These are phyloP conservation scores for Podarcis raffonei DNA, from an alignment of 2,113 vertebrate genomes.

Conservation along the genomic window DNA sequence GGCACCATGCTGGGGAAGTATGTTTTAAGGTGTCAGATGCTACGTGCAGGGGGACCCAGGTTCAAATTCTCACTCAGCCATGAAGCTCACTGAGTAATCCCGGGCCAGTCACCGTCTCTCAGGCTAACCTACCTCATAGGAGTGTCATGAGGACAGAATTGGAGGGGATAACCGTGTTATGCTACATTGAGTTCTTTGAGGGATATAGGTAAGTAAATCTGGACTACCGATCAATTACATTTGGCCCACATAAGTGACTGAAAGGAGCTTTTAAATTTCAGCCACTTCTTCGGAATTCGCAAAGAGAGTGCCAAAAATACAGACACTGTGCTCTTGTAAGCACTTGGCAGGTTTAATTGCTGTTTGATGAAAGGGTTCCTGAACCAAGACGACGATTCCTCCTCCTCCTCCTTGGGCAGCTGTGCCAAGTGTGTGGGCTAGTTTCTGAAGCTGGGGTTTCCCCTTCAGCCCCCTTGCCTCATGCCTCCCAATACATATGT, in stretches of 20 bases:
- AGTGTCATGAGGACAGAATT: neutral
- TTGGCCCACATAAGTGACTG: neutral
- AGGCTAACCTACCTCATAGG: neutral
- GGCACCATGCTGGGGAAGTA: no score
- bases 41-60: no score
- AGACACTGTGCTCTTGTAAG: neutral
- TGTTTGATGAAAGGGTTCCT: neutral
- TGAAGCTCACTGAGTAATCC: no score
- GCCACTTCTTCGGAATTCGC: neutral
- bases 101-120: neutral
- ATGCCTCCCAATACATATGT: neutral
- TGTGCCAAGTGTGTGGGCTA: neutral
- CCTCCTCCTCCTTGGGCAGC: neutral
- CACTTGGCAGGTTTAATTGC: neutral
- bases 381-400: neutral
- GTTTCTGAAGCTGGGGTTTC: neutral
- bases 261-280: neutral
- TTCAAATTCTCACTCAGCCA: no score
- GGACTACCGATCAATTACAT: neutral
- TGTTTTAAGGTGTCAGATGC: no score
- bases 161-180: neutral
- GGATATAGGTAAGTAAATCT: neutral
- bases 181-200: neutral
- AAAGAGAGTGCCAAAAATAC: neutral
- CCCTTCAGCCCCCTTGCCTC: rapidly evolving